Percentiles rank a stretch among this genome's conserved stretches.
Evolutionary conservation across 2,888 invertebrate genomes (phyloP).

Genomic region (Drosophila robusta): DNA sequence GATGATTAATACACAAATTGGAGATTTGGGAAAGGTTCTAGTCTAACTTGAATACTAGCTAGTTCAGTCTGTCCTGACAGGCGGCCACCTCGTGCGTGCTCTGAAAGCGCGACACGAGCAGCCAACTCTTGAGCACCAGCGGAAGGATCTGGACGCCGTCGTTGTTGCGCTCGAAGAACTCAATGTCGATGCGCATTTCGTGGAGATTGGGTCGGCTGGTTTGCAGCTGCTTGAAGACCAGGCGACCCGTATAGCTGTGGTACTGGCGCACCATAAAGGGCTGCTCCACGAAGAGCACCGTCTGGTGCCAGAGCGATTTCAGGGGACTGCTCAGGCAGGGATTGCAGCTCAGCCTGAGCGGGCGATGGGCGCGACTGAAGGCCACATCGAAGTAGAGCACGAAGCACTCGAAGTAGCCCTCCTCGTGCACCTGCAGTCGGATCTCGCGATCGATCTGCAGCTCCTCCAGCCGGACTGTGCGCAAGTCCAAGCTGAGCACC

Average conservation of each 20-base stretch:
- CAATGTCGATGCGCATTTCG: constrained; percentile 52
- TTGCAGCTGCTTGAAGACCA: constrained; percentile 29
- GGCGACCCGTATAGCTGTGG: constrained; percentile 42
- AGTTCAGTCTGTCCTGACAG: constrained; percentile 51
- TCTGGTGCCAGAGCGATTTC: constrained; percentile 60
- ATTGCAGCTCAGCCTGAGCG: constrained; percentile 51
- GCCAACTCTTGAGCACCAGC: constrained; percentile 55
- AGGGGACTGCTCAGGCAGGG: constrained; percentile 33
- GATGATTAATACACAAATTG: not conserved
- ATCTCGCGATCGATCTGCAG: constrained; percentile 44
- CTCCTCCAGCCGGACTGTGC: constrained; percentile 10
- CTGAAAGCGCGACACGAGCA: constrained; percentile 43
- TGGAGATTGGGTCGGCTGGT: constrained; percentile 12
- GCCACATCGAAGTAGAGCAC: constrained; percentile 65
- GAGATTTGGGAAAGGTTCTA: not conserved
- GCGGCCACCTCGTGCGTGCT: constrained; percentile 39
- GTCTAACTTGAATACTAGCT: constrained; percentile 9
- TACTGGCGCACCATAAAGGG: constrained; percentile 50
- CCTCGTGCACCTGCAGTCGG: constrained; percentile 21
- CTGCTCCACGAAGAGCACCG: constrained; percentile 57
- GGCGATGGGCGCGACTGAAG: constrained; percentile 54
- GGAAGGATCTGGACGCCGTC: not conserved
- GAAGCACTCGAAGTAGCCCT: constrained; percentile 54
- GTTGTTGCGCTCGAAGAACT: constrained; percentile 28
- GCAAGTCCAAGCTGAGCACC: constrained; percentile 46